Evolutionary conservation across 2,888 invertebrate species (phyloP).

Genomic region (Isoperla grammatica): DNA sequence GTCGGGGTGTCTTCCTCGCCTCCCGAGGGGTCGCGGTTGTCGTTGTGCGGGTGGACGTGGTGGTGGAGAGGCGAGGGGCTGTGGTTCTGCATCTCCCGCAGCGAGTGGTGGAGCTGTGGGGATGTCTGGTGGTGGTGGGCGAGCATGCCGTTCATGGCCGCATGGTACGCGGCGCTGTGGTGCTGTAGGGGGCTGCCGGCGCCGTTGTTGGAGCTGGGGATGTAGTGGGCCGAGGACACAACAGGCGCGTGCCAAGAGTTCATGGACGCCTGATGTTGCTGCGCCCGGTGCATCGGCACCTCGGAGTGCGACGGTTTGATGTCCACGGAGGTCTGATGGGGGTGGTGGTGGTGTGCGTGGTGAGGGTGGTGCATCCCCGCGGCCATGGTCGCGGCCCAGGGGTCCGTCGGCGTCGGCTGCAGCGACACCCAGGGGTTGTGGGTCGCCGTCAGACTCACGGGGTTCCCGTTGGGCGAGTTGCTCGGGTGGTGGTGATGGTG

Average conservation of each 20-base stretch:
- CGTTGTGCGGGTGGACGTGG: slow-evolving; percentile 51
- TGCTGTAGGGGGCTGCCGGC: slow-evolving; percentile 69
- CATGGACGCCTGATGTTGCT: slow-evolving; percentile 51
- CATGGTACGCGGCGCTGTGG: slow-evolving; percentile 52
- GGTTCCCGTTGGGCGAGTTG: slow-evolving; percentile 58
- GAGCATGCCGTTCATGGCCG: slow-evolving; percentile 66
- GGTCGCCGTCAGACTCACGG: slow-evolving; percentile 50
- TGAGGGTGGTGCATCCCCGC: slow-evolving; percentile 55
- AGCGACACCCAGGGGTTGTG: slow-evolving; percentile 80
- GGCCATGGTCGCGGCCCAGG: slow-evolving; percentile 67
- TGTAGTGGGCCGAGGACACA: slow-evolving; percentile 74
- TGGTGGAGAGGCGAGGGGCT: slow-evolving; percentile 62
- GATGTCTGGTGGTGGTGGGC: slow-evolving; percentile 58
- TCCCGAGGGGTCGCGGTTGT: slow-evolving; percentile 65
- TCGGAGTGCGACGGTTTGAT: slow-evolving; percentile 61
- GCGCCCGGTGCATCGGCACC: slow-evolving; percentile 45
- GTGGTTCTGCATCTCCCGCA: slow-evolving; percentile 40
- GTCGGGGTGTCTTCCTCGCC: slow-evolving; percentile 95
- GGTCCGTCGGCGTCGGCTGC: slow-evolving; percentile 61
- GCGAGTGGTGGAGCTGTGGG: slow-evolving; percentile 37
- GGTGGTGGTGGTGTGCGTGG: slow-evolving; percentile 68
- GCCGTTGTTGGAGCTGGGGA: slow-evolving; percentile 56
- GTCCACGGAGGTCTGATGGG: slow-evolving; percentile 58
- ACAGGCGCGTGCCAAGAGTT: slow-evolving; percentile 91
- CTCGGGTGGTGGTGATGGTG: slow-evolving; percentile 64